These are phyloP conservation scores for Poeciliopsis infans DNA, from an alignment of 2,797 vertebrate genomes.

Conservation along the genomic window DNA sequence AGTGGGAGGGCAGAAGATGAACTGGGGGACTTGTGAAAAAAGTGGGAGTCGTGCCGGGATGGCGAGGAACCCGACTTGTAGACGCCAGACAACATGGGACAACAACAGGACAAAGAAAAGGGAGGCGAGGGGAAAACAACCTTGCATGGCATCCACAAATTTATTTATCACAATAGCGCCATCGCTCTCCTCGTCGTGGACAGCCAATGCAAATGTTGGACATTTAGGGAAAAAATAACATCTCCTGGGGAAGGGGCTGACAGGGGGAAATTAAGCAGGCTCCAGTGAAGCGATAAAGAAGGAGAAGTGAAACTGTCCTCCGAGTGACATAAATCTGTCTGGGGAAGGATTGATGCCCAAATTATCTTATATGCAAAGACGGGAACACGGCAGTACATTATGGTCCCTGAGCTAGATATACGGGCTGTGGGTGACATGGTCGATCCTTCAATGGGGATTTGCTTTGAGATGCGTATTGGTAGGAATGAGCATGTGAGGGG, in stretches of 20 bases:
- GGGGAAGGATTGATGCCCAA: constrained; percentile 96
- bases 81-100: constrained; percentile 73
- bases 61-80: constrained; percentile 69
- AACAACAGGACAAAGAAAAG: constrained; percentile 62
- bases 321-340: constrained; percentile 99
- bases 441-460: constrained; percentile 95
- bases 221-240: constrained; percentile 96
- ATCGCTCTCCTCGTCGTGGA: constrained; percentile 82
- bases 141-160: constrained; percentile 79
- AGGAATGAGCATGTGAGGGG: constrained; percentile 51
- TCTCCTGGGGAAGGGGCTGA: constrained; percentile 96
- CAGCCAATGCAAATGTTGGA: constrained; percentile 95
- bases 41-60: constrained; percentile 80
- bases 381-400: constrained; percentile 97
- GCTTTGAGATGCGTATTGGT: constrained; percentile 85
- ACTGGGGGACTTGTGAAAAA: constrained; percentile 62
- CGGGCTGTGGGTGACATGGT: constrained; percentile 90
- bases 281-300: constrained; percentile 99
- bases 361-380: constrained; percentile 99
- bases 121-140: constrained; percentile 69
- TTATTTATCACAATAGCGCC: constrained; percentile 87
- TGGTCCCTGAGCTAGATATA: constrained; percentile 90
- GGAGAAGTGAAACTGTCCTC: constrained; percentile 99
- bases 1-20: constrained; percentile 38
- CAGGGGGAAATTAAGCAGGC: constrained; percentile 99